Evolutionary conservation across 1,140 invertebrate genomes (phyloP), one percentile per base, ranked within the genome.

Genomic region (Lithobius niger): DNA sequence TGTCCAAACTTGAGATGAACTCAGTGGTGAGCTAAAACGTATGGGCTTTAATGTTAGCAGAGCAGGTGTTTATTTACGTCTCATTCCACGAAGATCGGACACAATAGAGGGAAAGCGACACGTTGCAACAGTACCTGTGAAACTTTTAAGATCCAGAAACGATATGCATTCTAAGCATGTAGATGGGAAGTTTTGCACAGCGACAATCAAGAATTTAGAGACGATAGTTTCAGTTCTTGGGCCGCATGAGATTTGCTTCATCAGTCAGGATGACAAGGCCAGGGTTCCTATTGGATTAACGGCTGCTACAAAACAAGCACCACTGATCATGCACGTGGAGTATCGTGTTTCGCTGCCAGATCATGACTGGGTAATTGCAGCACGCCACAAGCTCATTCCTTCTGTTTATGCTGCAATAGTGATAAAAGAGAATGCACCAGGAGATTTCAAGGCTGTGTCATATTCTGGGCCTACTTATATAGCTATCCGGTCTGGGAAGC

Each of bases 391-490:
- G 56, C 27, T 70, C 2, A 69, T 69, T 53, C 66, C 66, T 6
- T 60, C 55, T 19, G 67, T 70, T 10, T 69, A 69, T 61, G 64
- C 69, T 51, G 62, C 55, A 21, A 62, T 62, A 31, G 45, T 56
- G 16, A 63, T 69, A 42, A 58, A 62, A 54, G 40, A 28, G n/a
- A 59, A 66, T 62, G 56, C 56, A 10, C 56, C 66, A 28, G 65
- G 63, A 54, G 57, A 65, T 27, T 31, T 59, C 24, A 57, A 68
- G 65, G 60, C 62, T 40, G 21, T 64, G 47, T 55, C 60, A 1
- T 72, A 72, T 51, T 63, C 58, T n/a, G 70, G 69, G 13, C 69
- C 69, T 55, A 73, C 69, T 27, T 71, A 66, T 57, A 61, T 71
- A 18, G 64, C 69, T 22, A 68, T 72, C 51, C 51, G 69, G 60